These are phyloP conservation scores for Neotoma lepida DNA, from an alignment of 2,113 vertebrate species.

Conservation along the genomic window DNA sequence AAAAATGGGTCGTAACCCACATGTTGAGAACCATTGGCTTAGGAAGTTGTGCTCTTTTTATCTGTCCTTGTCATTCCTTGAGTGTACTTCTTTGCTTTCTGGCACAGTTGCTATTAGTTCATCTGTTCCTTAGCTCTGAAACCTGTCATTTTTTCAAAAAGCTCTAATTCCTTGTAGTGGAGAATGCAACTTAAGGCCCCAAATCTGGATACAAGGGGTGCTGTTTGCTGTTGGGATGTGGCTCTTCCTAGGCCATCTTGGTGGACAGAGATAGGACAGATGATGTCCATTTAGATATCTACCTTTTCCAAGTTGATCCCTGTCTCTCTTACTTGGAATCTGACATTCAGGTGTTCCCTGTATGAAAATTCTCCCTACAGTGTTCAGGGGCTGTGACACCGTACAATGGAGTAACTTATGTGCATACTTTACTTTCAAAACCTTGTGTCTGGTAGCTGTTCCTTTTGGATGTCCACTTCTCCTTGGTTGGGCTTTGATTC, in stretches of 20 bases:
- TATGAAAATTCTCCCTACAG: background rate
- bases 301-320: background rate
- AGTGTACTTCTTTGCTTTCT: constrained; percentile 41
- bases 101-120: background rate
- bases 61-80: constrained; percentile 33
- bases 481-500: constrained; percentile 1
- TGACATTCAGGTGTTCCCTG: background rate
- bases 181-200: constrained; percentile 28
- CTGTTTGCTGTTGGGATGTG: background rate
- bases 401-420: background rate
- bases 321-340: background rate
- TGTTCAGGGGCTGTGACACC: background rate
- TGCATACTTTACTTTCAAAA: background rate
- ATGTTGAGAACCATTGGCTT: background rate
- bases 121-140: constrained; percentile 42
- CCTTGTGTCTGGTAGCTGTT: background rate
- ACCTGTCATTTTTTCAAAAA: constrained; percentile 25
- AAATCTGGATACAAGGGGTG: background rate
- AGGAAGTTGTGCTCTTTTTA: constrained; percentile 24
- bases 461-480: background rate
- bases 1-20: background rate
- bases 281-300: background rate
- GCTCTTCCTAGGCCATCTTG: background rate
- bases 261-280: background rate
- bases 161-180: constrained; percentile 12